These are phyloP conservation scores for Tadarida brasiliensis DNA, from an alignment of 2,797 vertebrate genomes.

Conservation along the genomic window DNA sequence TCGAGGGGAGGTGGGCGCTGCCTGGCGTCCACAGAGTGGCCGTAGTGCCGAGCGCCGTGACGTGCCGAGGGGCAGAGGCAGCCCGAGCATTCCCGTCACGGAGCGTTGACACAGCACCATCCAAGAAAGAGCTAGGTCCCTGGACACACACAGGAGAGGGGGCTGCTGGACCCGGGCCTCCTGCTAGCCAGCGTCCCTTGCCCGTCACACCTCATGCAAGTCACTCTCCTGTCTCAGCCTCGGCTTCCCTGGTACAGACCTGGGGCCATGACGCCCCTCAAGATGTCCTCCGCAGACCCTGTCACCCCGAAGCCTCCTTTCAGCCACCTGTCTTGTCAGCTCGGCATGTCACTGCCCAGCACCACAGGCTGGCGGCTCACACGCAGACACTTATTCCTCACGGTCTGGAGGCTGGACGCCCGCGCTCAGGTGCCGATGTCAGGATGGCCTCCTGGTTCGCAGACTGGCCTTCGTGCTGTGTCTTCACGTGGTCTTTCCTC, in stretches of 20 bases:
- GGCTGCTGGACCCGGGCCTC: too few species aligned
- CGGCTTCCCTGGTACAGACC: too few species aligned
- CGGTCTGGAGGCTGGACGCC: not conserved
- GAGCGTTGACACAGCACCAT: not conserved
- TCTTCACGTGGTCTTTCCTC: not conserved
- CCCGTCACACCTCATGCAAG: not conserved
- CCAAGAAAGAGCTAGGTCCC: not conserved
- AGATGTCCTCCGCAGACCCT: not conserved
- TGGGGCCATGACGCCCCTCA: not conserved
- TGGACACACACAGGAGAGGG: not conserved
- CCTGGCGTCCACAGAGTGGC: not conserved
- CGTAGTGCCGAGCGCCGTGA: not conserved
- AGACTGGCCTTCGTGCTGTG: not conserved
- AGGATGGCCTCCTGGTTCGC: not conserved
- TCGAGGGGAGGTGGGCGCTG: not conserved
- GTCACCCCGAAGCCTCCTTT: not conserved
- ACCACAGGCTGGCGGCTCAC: not conserved
- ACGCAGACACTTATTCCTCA: not conserved
- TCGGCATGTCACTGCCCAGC: not conserved
- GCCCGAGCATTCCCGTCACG: not conserved
- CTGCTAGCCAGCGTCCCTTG: fast-evolving
- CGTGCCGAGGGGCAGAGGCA: not conserved
- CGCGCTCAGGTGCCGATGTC: not conserved
- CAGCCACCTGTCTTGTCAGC: not conserved
- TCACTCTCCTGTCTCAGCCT: not conserved